A percentile compares a stretch with the other conserved stretches of the same genome.
Evolutionary conservation across 2,888 invertebrate species (phyloP).

Genomic region (Pedicia rivosa): DNA sequence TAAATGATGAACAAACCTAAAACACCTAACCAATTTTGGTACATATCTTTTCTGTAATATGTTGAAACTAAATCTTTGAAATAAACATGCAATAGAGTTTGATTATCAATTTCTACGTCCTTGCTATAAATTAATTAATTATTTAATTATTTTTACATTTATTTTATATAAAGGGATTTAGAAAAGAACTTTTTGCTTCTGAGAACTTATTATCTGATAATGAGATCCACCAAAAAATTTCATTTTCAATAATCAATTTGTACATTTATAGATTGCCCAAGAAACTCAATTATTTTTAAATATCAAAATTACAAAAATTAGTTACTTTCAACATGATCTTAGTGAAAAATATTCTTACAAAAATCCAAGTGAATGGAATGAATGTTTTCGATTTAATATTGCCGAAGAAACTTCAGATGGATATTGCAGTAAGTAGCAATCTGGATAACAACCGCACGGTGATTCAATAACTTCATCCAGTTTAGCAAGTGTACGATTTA

Average conservation of each 20-base stretch:
- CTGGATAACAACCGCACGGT: conserved; percentile 39
- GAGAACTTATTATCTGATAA: too few relatives aligned
- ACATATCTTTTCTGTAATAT: conserved; percentile 45
- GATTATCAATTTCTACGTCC: conserved; percentile 32
- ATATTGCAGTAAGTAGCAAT: conserved; percentile 46
- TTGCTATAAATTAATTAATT: conserved; percentile 26
- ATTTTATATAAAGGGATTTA: too few relatives aligned
- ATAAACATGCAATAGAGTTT: conserved; percentile 44
- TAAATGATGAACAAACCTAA: too few relatives aligned
- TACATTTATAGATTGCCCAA: too few relatives aligned
- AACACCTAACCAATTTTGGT: conserved; percentile 52
- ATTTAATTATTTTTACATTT: too few relatives aligned
- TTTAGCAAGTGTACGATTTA: conserved; percentile 13
- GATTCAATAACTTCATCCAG: conserved; percentile 9
- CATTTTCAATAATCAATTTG: too few relatives aligned
- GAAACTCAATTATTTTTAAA: neutral
- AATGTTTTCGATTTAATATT: conserved; percentile 31
- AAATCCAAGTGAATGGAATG: conserved; percentile 31
- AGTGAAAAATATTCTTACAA: conserved; percentile 27
- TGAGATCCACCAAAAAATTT: too few relatives aligned
- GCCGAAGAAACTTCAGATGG: conserved; percentile 47
- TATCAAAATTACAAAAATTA: neutral
- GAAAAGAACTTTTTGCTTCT: too few relatives aligned
- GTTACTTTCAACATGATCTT: neutral
- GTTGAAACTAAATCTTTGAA: conserved; percentile 50